phyloP scores from a whole-genome alignment of 2,113 vertebrate species.

The Ammospiza caudacuta region DNA sequence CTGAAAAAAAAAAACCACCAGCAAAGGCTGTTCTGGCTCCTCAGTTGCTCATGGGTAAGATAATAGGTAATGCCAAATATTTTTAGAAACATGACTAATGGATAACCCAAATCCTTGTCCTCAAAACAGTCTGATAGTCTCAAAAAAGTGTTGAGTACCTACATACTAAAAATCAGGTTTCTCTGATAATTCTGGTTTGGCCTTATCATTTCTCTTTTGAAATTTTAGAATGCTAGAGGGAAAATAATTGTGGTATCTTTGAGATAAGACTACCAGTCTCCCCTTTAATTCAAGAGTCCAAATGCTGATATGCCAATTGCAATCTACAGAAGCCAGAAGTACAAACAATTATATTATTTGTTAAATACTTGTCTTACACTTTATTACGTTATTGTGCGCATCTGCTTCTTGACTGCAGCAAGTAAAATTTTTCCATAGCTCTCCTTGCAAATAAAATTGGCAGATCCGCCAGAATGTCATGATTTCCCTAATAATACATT shows the following conservation, averaged over 20 bases:
- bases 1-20: neutral
- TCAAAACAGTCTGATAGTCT: neutral
- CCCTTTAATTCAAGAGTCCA: neutral
- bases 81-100: constrained; percentile 27
- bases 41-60: neutral
- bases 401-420: neutral
- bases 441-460: neutral
- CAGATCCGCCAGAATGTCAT: neutral
- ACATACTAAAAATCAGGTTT: neutral
- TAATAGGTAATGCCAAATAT: neutral
- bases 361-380: neutral
- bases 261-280: neutral
- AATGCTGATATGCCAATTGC: neutral
- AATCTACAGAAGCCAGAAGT: neutral
- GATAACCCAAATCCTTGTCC: constrained; percentile 1
- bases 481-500: constrained; percentile 17
- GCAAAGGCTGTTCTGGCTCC: neutral
- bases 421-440: neutral
- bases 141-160: neutral
- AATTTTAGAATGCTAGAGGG: neutral
- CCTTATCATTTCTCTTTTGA: neutral
- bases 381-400: neutral
- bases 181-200: constrained; percentile 4
- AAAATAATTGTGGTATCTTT: neutral
- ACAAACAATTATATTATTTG: neutral